Base-by-base conservation (phyloP, 1,140 invertebrate genomes). In the Trichonephila clavata region DNA sequence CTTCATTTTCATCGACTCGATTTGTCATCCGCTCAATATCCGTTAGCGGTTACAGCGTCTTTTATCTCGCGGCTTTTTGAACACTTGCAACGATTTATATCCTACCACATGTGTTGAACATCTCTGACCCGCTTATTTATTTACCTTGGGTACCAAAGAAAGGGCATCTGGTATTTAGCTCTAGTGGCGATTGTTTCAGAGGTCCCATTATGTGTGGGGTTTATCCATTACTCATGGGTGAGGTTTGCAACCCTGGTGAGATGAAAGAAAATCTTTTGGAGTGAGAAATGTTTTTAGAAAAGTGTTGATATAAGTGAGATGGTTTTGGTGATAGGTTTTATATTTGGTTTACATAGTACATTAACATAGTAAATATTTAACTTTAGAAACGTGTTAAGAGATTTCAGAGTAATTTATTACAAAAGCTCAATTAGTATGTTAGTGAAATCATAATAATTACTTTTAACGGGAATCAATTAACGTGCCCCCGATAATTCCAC, bases 61-160 rank as follows among this genome's bases (percentile, higher is more conserved):
- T 50, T 57, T 83, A 59, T 83, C 81, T 27, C 43, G 39, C 81
- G 81, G 81, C 81, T 83, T 83, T 83, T 83, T 83, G 81, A 83
- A 83, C 81, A 83, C 81, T 83, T 77, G 71, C 81, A 57, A 43
- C 81, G 81, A 83, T 83, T 83, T 83, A 83, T 83, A 83, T 83
- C 81, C 81, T 50, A 83, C 20, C 81, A 50, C 81, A 83, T 83
- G 81, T 83, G 81, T 83, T 83, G 81, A 83, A 83, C 81, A 83
- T 83, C 81, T 83, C 50, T 83, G 81, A 50, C 81, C 81, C 81
- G 71, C n/a, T 59, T 83, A 59, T 59, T 83, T 77, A 77, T 77
- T 77, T 77, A 77, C 71, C 71, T 77, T 32, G 71, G 71, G 32
- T 24, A 77, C 27, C 27, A 27, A 77, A 77, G 71, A 16, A 27